Conservation (phyloP, 2,888 invertebrate species). For the Crioceris asparagi region DNA sequence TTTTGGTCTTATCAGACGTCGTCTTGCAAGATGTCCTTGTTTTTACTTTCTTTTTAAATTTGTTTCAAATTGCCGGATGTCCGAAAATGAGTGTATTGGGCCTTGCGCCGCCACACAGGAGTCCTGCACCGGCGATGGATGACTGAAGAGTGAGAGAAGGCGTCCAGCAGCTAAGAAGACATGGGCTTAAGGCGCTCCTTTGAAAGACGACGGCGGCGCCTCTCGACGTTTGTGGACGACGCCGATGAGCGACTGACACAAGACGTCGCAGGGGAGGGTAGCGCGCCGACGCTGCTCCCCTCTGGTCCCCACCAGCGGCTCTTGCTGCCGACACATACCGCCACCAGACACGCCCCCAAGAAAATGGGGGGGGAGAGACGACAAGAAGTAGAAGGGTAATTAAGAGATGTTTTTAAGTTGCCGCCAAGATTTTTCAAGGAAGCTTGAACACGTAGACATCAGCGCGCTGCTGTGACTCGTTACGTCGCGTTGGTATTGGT, state of each 20-base stretch:
- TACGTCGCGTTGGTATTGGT: not conserved
- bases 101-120: too few species aligned
- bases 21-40: too few species aligned
- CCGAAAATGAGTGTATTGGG: too few species aligned
- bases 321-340: not conserved
- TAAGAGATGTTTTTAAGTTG: constrained; percentile 35
- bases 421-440: constrained; percentile 34
- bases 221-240: constrained; percentile 37
- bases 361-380: constrained; percentile 34
- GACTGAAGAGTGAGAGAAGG: constrained; percentile 39
- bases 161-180: constrained; percentile 38
- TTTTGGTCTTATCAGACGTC: too few species aligned
- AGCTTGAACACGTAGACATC: too few species aligned
- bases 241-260: constrained; percentile 40
- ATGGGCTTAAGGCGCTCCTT: constrained; percentile 38
- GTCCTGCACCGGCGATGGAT: constrained; percentile 38
- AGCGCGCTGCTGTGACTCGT: not conserved
- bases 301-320: constrained; percentile 17
- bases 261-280: constrained; percentile 36
- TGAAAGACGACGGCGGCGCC: constrained; percentile 37
- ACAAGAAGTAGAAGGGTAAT: constrained; percentile 10
- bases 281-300: constrained; percentile 33
- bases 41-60: too few species aligned
- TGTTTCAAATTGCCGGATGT: too few species aligned
- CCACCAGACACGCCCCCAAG: constrained; percentile 32